Evolutionary conservation across 1,140 invertebrate genomes (phyloP), one percentile per base, ranked within the genome.

Genomic region (Bursaphelenchus mucronatus): DNA sequence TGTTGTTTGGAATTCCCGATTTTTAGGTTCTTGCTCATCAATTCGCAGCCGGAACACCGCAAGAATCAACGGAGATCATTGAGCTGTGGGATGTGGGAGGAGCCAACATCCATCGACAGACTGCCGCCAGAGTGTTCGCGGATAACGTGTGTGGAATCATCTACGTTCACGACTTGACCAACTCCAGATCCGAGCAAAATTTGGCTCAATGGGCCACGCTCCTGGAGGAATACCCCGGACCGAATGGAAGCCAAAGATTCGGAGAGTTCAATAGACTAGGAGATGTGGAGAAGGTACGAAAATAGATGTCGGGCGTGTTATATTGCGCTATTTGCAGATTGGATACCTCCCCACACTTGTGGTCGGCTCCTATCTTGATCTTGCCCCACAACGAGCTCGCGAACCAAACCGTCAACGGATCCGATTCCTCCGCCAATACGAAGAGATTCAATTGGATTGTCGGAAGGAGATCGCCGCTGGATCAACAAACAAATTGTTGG

Each of bases 61-160:
- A 71, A 13, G 71, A 73, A 50, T 47, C 46, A 21, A 55, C 62
- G 8, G 71, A 73, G 59, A 41, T 75, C 51, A 40, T 73, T 17
- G 71, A 73, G 57, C 53, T 73, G 15, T 73, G 71, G 71, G 71
- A 73, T 49, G 59, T 73, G 55, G 71, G 71, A 13, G 71, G 71
- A 3, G 51, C 68, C 13, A 70, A 65, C 11, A 45, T 50, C 9
- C 71, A 73, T 41, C 61, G 71, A 11, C 41, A 52, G 45, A 66
- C 64, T 2, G 74, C 71, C 8, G 55, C 45, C 43, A 13, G 41
- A 8, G 62, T 73, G 5, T 73, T 72, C 55, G 58, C 69, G 62
- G 71, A 76, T 40, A 66, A 74, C 39, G 72, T 57, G 1, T 44
- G 49, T 19, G 71, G 71, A 15, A 52, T 73, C n/a, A 69, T 73